Base-by-base conservation (phyloP, 2,113 vertebrate species). In the Reinhardtius hippoglossoides region DNA sequence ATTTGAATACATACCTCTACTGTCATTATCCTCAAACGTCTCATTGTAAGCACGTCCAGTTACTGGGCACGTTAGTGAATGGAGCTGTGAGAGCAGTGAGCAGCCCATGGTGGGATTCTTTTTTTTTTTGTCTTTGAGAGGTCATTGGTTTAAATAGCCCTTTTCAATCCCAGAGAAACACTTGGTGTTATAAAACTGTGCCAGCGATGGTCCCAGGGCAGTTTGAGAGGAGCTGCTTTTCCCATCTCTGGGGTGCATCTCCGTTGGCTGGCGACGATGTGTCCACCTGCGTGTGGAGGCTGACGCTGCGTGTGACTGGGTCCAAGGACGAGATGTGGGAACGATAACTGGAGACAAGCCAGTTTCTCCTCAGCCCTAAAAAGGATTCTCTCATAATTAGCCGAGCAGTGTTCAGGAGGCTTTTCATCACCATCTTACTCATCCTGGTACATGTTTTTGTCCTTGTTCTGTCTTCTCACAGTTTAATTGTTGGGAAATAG, bases 171-270 rank as follows among this genome's bases (percentile, higher is more conserved):
- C 72, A 56, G 63, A 80, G 55, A 77, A 78, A 67, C 59, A 84
- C 81, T 89, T 83, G 78, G 71, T 67, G 40, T 76, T 78, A 31
- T 31, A 31, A 31, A 31, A 31, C 31, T 31, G 80, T 89, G 89
- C 82, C 89, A 90, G 67, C 65, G 72, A 78, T 44, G 46, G 42
- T 78, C 69, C 60, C 35, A 8, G 52, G 78, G 71, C 74, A 82
- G 67, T 81, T 74, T 86, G 58, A 78, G 72, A 87, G 55, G 66
- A 86, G 77, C 74, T 87, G 66, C 52, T 81, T 82, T 90, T 91
- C 89, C 87, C 91, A 92, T 91, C 91, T 83, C 80, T 75, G 87
- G 88, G 90, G 86, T 73, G 85, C 79, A 61, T 89, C 74, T 79
- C 62, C 44, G 65, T 75, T 84, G 82, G 86, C 83, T 86, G 77